Evolutionary conservation across 2,797 vertebrate genomes (phyloP).

Genomic region (Pelodytes ibericus): DNA sequence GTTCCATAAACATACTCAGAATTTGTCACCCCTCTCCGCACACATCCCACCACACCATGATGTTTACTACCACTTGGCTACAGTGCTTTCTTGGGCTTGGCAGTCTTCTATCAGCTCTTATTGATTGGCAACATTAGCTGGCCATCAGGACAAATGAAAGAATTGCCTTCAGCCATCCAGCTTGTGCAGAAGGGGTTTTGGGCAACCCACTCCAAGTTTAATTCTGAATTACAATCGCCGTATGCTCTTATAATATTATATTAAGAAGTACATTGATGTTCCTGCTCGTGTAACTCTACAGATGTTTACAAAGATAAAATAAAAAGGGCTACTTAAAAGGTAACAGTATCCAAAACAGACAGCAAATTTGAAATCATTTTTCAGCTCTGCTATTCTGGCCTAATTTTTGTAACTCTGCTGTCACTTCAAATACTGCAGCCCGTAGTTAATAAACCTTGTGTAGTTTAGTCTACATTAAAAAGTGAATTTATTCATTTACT

Average conservation of each 20-base stretch:
- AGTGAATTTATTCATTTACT: no score
- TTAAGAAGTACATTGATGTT: no score
- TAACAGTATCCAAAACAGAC: no score
- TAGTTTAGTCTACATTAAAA: no score
- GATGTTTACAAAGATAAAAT: no score
- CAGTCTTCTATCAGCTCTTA: not conserved
- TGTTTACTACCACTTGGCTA: slow-evolving; percentile 7
- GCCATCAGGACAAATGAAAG: not conserved
- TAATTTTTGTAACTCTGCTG: no score
- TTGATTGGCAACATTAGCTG: not conserved
- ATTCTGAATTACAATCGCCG: not conserved
- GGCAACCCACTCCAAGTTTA: not conserved
- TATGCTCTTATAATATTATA: not conserved
- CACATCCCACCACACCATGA: not conserved
- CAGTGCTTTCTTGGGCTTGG: not conserved
- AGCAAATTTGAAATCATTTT: no score
- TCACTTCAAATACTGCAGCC: no score
- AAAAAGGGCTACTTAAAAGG: no score
- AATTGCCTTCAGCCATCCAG: not conserved
- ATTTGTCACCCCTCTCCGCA: not conserved
- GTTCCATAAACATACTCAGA: not conserved
- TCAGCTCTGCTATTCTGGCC: no score
- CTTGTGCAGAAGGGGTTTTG: not conserved
- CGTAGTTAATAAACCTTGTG: no score
- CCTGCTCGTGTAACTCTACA: no score